Evolutionary conservation across 2,797 vertebrate species (phyloP).

Genomic region (Pangasius sanitwongsei): DNA sequence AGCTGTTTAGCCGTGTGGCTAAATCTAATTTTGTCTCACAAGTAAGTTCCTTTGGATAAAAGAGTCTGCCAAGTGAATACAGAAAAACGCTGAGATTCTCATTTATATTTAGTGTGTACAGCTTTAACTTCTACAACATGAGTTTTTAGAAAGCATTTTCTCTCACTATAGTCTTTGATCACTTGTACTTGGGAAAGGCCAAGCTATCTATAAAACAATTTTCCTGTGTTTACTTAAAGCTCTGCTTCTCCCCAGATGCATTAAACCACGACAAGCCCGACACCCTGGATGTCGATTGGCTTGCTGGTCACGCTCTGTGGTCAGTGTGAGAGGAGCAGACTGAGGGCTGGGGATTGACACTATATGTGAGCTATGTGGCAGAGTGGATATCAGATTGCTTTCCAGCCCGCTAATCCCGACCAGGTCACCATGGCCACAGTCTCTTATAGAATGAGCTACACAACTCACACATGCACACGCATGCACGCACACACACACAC

Average conservation of each 20-base stretch:
- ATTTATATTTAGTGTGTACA: not conserved
- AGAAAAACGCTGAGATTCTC: not conserved
- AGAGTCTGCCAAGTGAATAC: not conserved
- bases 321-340: slow-evolving; percentile 28
- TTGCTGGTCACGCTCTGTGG: slow-evolving; percentile 46
- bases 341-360: slow-evolving; percentile 6
- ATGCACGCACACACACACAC: slow-evolving; percentile 2
- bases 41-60: not conserved
- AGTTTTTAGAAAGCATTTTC: not conserved
- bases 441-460: not conserved
- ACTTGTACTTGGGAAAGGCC: slow-evolving; percentile 3
- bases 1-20: not conserved
- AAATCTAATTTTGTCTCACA: not conserved
- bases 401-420: slow-evolving; percentile 36
- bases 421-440: slow-evolving; percentile 34
- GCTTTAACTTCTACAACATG: not conserved
- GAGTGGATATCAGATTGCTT: slow-evolving; percentile 40
- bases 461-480: not conserved
- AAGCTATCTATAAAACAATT: slow-evolving; percentile 30
- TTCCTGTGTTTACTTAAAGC: slow-evolving; percentile 39
- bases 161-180: not conserved
- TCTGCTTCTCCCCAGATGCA: slow-evolving; percentile 27
- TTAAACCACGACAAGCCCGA: slow-evolving; percentile 22
- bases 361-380: slow-evolving; percentile 27
- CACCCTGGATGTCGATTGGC: slow-evolving; percentile 17